phyloP scores from a whole-genome alignment of 2,113 vertebrate species.

The Rissa tridactyla region DNA sequence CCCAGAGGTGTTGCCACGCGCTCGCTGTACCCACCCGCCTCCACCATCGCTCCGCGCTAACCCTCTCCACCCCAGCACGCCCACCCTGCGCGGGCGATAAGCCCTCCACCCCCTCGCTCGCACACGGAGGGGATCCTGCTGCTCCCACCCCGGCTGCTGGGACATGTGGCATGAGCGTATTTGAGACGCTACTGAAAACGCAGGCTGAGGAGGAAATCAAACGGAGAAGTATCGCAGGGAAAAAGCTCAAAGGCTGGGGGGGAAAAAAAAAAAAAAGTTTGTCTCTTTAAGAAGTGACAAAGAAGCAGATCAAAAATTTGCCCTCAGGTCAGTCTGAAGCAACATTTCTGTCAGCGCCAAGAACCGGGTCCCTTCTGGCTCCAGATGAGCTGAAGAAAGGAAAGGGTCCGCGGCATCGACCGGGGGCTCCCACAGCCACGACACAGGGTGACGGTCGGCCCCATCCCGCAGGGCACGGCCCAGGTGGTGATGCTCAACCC shows the following conservation, averaged over 20 bases:
- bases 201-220: background rate
- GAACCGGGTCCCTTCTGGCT: background rate
- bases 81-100: rapidly evolving
- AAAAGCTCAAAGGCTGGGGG: background rate
- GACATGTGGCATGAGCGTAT: background rate
- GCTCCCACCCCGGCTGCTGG: background rate
- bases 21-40: background rate
- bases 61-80: background rate
- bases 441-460: background rate
- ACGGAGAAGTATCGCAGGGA: background rate
- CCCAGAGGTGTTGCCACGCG: background rate
- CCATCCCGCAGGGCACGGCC: rapidly evolving
- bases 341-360: background rate
- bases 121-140: rapidly evolving
- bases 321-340: conserved; percentile 5
- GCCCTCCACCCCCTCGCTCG: background rate
- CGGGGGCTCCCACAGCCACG: background rate
- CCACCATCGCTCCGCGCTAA: background rate
- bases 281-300: background rate
- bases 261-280: background rate
- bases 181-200: rapidly evolving
- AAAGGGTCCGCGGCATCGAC: rapidly evolving
- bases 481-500: background rate
- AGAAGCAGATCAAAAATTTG: background rate
- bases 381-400: background rate